phyloP scores from a whole-genome alignment of 2,797 vertebrate species.

The Lindbergichthys nudifrons region DNA sequence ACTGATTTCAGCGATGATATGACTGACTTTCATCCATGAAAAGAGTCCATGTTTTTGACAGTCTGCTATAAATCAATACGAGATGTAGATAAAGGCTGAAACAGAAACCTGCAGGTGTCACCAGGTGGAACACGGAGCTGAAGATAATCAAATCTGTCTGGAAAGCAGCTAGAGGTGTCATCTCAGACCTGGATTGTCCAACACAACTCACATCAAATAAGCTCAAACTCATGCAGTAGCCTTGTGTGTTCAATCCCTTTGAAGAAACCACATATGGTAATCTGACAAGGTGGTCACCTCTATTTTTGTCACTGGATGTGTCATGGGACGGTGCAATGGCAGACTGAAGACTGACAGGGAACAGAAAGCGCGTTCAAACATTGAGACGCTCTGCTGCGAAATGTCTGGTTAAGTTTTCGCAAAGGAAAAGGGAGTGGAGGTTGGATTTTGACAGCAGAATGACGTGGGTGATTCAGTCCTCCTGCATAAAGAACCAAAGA shows the following conservation, averaged over 20 bases:
- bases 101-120: conserved; percentile 19
- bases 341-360: conserved; percentile 29
- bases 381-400: conserved; percentile 15
- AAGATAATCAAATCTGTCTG: conserved; percentile 34
- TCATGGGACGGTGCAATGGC: conserved; percentile 10
- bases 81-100: conserved; percentile 7
- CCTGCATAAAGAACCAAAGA: no score
- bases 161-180: conserved; percentile 1
- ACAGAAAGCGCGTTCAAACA: conserved; percentile 14
- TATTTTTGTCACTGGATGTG: conserved; percentile 16
- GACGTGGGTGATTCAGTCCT: background rate
- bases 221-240: background rate
- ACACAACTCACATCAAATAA: conserved; percentile 11
- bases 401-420: conserved; percentile 25
- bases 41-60: conserved; percentile 11
- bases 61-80: conserved; percentile 28
- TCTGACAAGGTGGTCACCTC: conserved; percentile 44
- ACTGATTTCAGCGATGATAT: conserved; percentile 4
- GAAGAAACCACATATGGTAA: conserved; percentile 24
- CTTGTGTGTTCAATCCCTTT: conserved; percentile 11
- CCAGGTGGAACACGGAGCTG: conserved; percentile 24
- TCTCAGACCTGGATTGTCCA: conserved; percentile 9
- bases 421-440: background rate
- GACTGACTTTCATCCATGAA: conserved; percentile 25
- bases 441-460: conserved; percentile 16